Conservation (phyloP, 2,113 vertebrate species). For the Ailurus styani region DNA sequence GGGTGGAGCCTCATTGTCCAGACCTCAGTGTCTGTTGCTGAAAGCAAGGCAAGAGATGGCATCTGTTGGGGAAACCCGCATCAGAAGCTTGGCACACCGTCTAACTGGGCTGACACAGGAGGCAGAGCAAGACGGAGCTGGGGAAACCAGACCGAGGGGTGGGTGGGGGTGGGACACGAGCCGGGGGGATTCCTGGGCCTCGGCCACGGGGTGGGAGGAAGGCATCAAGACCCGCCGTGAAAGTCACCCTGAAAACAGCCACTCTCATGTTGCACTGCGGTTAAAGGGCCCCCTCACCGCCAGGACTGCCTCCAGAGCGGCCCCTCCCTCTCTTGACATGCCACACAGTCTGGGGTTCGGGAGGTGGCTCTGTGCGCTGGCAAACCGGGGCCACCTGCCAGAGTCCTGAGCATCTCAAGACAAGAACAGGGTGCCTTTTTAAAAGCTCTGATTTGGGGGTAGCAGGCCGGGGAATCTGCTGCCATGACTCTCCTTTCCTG, state of each 20-base stretch:
- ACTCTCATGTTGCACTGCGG: neutral
- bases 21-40: neutral
- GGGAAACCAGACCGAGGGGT: neutral
- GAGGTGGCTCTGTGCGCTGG: neutral
- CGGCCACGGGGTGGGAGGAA: too few species aligned
- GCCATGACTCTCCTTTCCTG: neutral
- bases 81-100: neutral
- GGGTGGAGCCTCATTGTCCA: neutral
- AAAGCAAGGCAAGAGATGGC: neutral
- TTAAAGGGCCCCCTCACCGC: neutral
- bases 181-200: neutral
- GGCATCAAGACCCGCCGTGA: neutral
- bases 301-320: neutral
- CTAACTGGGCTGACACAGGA: neutral
- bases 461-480: neutral
- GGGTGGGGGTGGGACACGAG: neutral
- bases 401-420: neutral
- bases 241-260: neutral
- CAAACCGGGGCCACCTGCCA: neutral
- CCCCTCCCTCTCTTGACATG: neutral
- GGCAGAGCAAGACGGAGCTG: neutral
- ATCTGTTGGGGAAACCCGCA: neutral
- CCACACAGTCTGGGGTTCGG: neutral
- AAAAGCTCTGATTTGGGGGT: neutral
- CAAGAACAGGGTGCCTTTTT: neutral